These are phyloP conservation scores for Dascillus cervinus DNA, from an alignment of 2,888 invertebrate species.

Conservation along the genomic window DNA sequence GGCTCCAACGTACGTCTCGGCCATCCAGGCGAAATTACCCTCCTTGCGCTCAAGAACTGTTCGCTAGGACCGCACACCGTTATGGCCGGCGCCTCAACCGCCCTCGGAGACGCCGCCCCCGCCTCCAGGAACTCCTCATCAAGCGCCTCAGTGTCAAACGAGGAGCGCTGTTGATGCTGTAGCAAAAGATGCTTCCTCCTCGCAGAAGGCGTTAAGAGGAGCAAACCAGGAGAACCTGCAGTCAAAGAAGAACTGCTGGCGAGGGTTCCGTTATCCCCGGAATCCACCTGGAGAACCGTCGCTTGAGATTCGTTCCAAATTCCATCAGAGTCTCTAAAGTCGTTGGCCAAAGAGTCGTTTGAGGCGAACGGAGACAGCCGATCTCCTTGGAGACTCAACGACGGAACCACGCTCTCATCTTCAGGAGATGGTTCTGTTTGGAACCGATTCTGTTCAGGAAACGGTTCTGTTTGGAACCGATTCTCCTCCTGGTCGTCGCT, in stretches of 20 bases:
- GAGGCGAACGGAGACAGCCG: constrained; percentile 68
- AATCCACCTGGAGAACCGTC: constrained; percentile 70
- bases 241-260: constrained; percentile 45
- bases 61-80: constrained; percentile 19
- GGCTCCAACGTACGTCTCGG: constrained; percentile 19
- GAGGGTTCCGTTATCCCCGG: constrained; percentile 57
- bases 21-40: constrained; percentile 22
- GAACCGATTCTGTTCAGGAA: constrained; percentile 27
- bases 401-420: constrained; percentile 46
- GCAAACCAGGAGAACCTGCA: constrained; percentile 49
- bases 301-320: constrained; percentile 87
- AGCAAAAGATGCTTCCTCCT: constrained; percentile 68
- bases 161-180: constrained; percentile 80
- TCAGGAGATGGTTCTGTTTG: constrained; percentile 37
- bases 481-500: constrained; percentile 33
- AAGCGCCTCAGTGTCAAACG: constrained; percentile 75
- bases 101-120: constrained; percentile 18
- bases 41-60: constrained; percentile 24
- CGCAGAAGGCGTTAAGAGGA: constrained; percentile 71
- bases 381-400: constrained; percentile 39
- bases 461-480: constrained; percentile 28
- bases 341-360: constrained; percentile 76
- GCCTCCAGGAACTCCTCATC: constrained; percentile 51
- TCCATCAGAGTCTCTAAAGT: constrained; percentile 68
- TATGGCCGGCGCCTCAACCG: constrained; percentile 20